Evolutionary conservation across 2,797 vertebrate species (phyloP).

Genomic region (Acipenser oxyrinchus): DNA sequence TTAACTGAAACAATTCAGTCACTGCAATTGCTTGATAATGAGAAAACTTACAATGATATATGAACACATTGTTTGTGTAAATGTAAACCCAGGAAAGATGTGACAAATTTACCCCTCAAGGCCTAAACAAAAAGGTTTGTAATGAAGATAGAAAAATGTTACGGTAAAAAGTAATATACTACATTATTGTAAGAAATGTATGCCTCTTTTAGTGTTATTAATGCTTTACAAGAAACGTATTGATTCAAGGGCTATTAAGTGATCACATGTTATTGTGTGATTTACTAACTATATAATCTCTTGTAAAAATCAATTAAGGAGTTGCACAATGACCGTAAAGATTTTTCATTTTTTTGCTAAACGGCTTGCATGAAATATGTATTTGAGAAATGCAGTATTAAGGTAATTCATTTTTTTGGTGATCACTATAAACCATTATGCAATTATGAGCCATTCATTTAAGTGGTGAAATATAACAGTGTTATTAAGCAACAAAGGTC

Average conservation of each 20-base stretch:
- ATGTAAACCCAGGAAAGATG: no score
- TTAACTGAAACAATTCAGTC: no score
- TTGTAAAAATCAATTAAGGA: neutral
- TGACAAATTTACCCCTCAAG: no score
- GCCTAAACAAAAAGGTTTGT: no score
- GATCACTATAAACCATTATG: conserved; percentile 26
- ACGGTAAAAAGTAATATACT: no score
- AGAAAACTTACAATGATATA: no score
- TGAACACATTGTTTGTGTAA: no score
- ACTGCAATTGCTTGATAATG: no score
- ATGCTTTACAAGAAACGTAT: conserved; percentile 11
- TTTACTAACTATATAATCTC: neutral
- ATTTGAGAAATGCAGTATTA: conserved; percentile 9
- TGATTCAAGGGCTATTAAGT: conserved; percentile 18
- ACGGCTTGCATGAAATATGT: conserved; percentile 13
- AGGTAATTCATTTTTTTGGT: conserved; percentile 9
- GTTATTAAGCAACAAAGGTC: conserved; percentile 57
- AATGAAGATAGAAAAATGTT: no score
- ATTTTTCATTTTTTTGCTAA: conserved; percentile 12
- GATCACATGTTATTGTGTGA: conserved; percentile 30
- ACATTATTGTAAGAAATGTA: no score
- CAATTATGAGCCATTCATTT: conserved; percentile 31
- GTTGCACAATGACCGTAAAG: neutral
- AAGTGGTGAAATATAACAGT: conserved; percentile 27
- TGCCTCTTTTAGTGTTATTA: neutral